Base-by-base conservation (phyloP, 64 coral and sea anemone genomes). In the Dendrophyllia cribrosa region DNA sequence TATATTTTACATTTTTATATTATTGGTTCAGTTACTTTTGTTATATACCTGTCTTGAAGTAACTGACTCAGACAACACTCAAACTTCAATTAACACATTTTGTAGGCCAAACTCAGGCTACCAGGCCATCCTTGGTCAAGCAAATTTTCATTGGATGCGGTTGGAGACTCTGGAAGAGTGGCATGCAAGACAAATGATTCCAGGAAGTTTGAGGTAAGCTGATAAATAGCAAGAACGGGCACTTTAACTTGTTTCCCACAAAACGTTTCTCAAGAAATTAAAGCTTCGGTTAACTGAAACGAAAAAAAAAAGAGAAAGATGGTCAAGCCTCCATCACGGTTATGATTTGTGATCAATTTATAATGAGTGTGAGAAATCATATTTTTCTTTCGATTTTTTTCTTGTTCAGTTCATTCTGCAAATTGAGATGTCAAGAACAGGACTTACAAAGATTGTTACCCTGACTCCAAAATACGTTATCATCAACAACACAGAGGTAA, bases 401-500 rank as follows among this genome's bases (percentile, higher is more conserved):
- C 4, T 59, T 89, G 20, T 91, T 45, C 52, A 99, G 97, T 94
- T 99, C 61, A 85, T 96, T 23, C 16, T 99, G 7, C 83, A 96
- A 67, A 99, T 99, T 51, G 97, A 96, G 60, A 91, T 96, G 77
- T 96, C 94, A 55, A 92, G 82, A 67, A 96, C 94, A 67, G 70
- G 97, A 8, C 78, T 99, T 48, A 96, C 91, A 0, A 99, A 96
- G 84, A 91, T 99, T 74, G 83, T 99, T 14, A 96, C 97, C 22
- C 51, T 96, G 7, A 94, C 88, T 72, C 97, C 97, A 9, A 99
- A 99, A 88, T 99, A 96, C 79, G 97, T 99, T 14, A 89, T 99
- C 23, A 96, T 99, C 77, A 99, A 99, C 77, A 99, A 93, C 59
- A 99, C 94, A 16, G 91, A 86, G 89, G 97, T 99, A 88, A 24